A percentile compares a stretch with the other conserved stretches of the same genome.
Evolutionary conservation across 37 sponge, comb jelly and placozoan genomes (phyloP).

Genomic region (Ianthella basta): DNA sequence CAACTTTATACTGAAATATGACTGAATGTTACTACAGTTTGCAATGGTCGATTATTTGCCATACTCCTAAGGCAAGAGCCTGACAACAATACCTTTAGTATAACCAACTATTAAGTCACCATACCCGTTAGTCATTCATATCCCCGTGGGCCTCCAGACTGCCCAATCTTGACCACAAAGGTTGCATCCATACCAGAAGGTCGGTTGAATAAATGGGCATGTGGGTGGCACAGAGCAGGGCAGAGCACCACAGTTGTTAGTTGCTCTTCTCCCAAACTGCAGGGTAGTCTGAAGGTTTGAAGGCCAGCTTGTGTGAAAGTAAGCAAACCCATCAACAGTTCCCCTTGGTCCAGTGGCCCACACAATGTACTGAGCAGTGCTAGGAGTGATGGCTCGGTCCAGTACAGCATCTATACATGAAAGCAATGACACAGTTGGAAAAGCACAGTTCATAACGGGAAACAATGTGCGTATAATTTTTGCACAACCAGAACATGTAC

Average conservation of each 20-base stretch:
- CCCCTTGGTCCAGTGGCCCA: constrained; percentile 59
- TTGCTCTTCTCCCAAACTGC: not conserved
- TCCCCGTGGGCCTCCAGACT: constrained; percentile 55
- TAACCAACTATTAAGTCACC: too few species aligned
- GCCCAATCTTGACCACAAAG: constrained; percentile 58
- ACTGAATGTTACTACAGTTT: too few species aligned
- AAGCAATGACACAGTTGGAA: too few species aligned
- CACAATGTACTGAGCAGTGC: constrained; percentile 48
- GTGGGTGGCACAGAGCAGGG: not conserved
- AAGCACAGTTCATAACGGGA: too few species aligned
- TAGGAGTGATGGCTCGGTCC: too few species aligned
- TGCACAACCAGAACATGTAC: too few species aligned
- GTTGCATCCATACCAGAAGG: not conserved
- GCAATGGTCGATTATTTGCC: too few species aligned
- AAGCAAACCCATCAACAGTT: not conserved
- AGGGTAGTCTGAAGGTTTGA: not conserved
- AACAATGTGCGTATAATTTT: too few species aligned
- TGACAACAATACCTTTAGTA: too few species aligned
- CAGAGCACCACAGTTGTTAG: constrained; percentile 3
- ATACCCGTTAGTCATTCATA: constrained; percentile 65
- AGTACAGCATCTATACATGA: too few species aligned
- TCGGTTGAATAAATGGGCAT: not conserved
- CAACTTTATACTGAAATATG: too few species aligned
- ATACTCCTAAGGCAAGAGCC: too few species aligned
- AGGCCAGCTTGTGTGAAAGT: not conserved